Percentiles rank a stretch among this genome's conserved stretches.
These are phyloP conservation scores for Orcinus orca DNA, from an alignment of 2,113 vertebrate genomes.

Conservation along the genomic window DNA sequence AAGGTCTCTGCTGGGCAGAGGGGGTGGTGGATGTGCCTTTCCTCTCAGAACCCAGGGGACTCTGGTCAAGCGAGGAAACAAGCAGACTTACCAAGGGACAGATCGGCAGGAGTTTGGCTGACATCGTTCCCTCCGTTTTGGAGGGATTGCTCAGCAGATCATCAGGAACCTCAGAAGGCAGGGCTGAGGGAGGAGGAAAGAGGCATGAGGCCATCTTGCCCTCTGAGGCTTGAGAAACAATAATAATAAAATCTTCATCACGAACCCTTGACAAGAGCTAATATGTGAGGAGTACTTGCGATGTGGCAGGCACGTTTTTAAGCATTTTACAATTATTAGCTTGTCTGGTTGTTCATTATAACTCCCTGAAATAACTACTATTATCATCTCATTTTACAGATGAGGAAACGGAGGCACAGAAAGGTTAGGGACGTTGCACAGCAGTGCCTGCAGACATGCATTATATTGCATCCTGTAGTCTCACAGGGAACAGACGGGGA, in stretches of 20 bases:
- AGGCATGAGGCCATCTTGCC: neutral
- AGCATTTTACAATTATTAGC: too few relatives aligned
- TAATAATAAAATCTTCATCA: neutral
- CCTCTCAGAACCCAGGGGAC: neutral
- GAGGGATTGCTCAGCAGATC: neutral
- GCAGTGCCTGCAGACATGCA: too few relatives aligned
- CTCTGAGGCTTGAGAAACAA: neutral
- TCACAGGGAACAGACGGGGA: too few relatives aligned
- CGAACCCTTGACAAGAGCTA: neutral
- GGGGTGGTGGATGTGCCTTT: neutral
- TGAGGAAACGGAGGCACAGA: too few relatives aligned
- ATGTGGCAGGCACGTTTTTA: fast-evolving
- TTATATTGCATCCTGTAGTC: too few relatives aligned
- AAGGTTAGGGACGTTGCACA: too few relatives aligned
- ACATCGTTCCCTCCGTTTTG: neutral
- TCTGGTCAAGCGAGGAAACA: neutral
- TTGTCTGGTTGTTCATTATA: neutral
- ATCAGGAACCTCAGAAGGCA: neutral
- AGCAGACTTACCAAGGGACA: neutral
- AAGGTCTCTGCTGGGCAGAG: neutral
- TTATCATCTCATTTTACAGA: neutral
- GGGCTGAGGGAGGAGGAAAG: neutral
- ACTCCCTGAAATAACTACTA: neutral
- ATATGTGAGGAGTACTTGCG: fast-evolving
- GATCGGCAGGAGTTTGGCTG: neutral